Percentiles rank a stretch among this genome's conserved stretches.
phyloP scores from a whole-genome alignment of 53 echinoderm and acorn worm genomes.

The Patiria pectinifera region DNA sequence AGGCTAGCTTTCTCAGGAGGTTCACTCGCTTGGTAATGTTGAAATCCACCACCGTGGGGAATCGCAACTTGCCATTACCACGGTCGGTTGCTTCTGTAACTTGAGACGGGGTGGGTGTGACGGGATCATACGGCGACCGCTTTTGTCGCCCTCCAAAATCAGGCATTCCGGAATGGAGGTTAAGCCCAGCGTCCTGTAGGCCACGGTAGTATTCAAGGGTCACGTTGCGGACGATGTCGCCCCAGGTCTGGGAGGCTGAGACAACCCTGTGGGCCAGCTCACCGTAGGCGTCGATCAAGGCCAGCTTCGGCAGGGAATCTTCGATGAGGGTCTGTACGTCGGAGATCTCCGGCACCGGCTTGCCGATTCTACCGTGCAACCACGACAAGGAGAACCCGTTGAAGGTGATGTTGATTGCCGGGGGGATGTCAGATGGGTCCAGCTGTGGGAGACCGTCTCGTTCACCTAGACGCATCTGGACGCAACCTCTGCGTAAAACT shows the following conservation, averaged over 20 bases:
- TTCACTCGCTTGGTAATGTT: not conserved
- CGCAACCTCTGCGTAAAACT: not conserved
- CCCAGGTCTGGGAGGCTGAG: not conserved
- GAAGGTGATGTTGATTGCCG: not conserved
- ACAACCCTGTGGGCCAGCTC: not conserved
- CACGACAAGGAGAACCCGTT: not conserved
- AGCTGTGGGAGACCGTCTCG: not conserved
- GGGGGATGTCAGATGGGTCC: not conserved
- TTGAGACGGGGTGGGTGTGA: no score
- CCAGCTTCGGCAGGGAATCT: not conserved
- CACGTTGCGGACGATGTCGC: not conserved
- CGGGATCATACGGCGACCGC: no score
- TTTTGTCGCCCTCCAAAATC: no score
- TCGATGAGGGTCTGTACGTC: not conserved
- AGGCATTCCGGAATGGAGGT: no score
- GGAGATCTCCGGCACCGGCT: no score
- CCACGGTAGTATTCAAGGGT: not conserved
- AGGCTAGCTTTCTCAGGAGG: constrained; percentile 3
- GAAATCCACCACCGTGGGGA: no score
- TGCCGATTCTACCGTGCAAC: not conserved
- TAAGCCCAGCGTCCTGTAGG: no score
- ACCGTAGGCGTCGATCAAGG: constrained; percentile 8
- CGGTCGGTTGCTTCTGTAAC: no score
- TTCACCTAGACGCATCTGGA: not conserved
- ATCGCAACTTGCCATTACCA: no score